These are phyloP conservation scores for Pseudolaguvia tuberculata DNA, from an alignment of 2,113 vertebrate species.

Conservation along the genomic window DNA sequence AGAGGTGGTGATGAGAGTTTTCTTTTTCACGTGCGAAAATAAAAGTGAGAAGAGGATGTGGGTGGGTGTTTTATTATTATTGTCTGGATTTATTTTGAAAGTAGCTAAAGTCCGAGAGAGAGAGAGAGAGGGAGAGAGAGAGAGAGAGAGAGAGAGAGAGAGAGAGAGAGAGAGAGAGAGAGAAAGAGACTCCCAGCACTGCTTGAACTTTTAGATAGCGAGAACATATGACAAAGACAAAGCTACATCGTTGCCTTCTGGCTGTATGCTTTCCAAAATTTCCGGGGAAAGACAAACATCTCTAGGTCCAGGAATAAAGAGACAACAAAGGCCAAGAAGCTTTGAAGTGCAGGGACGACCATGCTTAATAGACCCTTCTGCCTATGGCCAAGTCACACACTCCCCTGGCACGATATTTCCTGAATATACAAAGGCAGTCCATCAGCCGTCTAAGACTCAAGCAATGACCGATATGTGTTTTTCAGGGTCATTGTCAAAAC, in stretches of 20 bases:
- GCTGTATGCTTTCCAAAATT: conserved; percentile 70
- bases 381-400: conserved; percentile 75
- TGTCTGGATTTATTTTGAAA: conserved; percentile 17
- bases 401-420: conserved; percentile 62
- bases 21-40: conserved; percentile 74
- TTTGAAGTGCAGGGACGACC: conserved; percentile 74
- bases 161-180: too few relatives aligned
- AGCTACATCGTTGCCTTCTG: conserved; percentile 63
- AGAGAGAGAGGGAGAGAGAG: too few relatives aligned
- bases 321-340: conserved; percentile 62
- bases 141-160: too few relatives aligned
- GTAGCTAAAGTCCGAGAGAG: conserved; percentile 43
- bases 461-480: neutral
- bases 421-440: conserved; percentile 58
- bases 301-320: conserved; percentile 59
- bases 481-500: too few relatives aligned
- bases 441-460: conserved; percentile 54
- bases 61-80: conserved; percentile 82
- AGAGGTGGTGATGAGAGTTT: conserved; percentile 77
- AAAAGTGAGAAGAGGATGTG: conserved; percentile 64
- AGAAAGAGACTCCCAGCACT: conserved; percentile 53
- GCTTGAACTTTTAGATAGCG: conserved; percentile 74
- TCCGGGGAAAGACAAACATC: conserved; percentile 73
- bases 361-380: conserved; percentile 66
- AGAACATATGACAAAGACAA: conserved; percentile 64